These are phyloP conservation scores for Litocranius walleri DNA, from an alignment of 2,113 vertebrate genomes.

Conservation along the genomic window DNA sequence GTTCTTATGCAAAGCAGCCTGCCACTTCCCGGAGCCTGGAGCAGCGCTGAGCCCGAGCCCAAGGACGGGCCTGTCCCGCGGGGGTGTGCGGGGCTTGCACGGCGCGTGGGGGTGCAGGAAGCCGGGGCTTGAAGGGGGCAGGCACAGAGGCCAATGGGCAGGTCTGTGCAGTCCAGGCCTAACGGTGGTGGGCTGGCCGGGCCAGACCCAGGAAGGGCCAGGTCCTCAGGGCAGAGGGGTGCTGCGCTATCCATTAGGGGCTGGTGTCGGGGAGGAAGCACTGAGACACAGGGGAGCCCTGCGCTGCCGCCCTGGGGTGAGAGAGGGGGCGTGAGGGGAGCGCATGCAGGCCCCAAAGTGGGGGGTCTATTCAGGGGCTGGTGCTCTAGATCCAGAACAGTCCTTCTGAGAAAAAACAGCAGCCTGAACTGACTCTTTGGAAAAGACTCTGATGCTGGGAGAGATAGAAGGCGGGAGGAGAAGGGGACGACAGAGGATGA, in stretches of 20 bases:
- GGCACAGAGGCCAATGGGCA: background rate
- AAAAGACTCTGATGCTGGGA: background rate
- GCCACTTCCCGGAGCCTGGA: background rate
- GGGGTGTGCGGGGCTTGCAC: fast-evolving
- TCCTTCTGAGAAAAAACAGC: background rate
- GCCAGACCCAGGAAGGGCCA: background rate
- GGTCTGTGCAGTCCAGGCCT: background rate
- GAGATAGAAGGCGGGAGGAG: background rate
- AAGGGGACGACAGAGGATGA: background rate
- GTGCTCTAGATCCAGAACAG: background rate
- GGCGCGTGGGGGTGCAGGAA: background rate
- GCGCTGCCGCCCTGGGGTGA: background rate
- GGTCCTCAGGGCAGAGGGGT: background rate
- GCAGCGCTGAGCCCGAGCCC: background rate
- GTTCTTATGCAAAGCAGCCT: background rate
- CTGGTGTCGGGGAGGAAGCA: fast-evolving
- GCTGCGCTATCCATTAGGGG: fast-evolving
- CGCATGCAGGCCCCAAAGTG: too few relatives aligned
- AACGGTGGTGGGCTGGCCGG: fast-evolving
- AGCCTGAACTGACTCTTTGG: background rate
- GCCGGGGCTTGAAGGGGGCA: background rate
- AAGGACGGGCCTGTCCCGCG: background rate
- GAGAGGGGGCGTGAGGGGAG: background rate
- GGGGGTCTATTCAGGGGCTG: background rate
- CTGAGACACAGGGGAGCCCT: background rate